phyloP scores from a whole-genome alignment of 2,113 vertebrate genomes.

The Trichechus manatus region DNA sequence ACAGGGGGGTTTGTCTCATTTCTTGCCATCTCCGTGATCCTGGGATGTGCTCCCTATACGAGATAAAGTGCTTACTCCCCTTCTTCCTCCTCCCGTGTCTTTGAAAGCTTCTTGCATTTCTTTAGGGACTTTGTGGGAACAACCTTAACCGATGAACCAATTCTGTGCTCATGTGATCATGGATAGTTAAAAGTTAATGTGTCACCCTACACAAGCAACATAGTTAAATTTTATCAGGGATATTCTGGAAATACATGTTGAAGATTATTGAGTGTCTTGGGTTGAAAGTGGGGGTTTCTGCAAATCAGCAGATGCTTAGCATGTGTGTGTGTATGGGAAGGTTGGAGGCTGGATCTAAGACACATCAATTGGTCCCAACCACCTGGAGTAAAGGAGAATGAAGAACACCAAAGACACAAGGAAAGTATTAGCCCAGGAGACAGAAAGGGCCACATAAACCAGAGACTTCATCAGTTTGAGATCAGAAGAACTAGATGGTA shows the following conservation, averaged over 20 bases:
- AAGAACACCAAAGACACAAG: too few species aligned
- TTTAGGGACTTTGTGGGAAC: neutral
- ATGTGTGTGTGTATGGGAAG: neutral
- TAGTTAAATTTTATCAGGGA: neutral
- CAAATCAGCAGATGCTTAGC: neutral
- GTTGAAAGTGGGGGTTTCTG: neutral
- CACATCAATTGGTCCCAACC: too few species aligned
- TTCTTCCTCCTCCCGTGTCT: neutral
- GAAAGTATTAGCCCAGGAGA: too few species aligned
- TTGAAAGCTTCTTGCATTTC: neutral
- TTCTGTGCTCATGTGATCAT: neutral
- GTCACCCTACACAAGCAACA: neutral
- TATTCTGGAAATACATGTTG: neutral
- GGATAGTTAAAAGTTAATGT: neutral
- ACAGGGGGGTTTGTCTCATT: neutral
- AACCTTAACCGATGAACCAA: neutral
- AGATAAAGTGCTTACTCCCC: neutral
- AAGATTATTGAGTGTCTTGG: neutral
- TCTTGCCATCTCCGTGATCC: neutral
- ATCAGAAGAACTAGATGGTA: too few species aligned
- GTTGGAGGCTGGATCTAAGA: neutral
- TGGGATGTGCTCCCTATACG: neutral
- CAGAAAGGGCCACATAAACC: too few species aligned
- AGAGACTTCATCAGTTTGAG: too few species aligned
- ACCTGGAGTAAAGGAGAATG: too few species aligned